A percentile compares a stretch with the other conserved stretches of the same genome.
Conservation (phyloP, 2,113 vertebrate genomes). For the Pedionomus torquatus region DNA sequence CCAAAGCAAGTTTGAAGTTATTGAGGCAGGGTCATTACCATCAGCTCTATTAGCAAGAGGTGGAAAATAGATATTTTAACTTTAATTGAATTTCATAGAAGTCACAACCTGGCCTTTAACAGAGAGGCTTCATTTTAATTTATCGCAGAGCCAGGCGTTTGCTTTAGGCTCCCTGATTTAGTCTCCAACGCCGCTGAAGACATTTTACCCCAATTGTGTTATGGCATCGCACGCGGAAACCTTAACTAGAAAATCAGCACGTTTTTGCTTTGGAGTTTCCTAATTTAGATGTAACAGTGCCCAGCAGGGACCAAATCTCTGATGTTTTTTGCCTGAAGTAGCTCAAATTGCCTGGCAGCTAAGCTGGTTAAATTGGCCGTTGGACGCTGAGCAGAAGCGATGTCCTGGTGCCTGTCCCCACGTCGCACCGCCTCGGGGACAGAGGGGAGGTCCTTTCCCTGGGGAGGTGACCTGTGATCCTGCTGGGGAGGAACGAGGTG, state of each 20-base stretch:
- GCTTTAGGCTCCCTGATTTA: neutral
- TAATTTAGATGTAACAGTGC: neutral
- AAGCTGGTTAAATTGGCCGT: neutral
- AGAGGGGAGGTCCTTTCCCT: neutral
- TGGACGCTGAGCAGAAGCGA: accelerated
- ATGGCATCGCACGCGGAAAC: neutral
- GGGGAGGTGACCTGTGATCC: neutral
- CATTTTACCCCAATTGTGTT: neutral
- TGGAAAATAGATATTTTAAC: constrained; percentile 62
- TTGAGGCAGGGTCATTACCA: constrained; percentile 28
- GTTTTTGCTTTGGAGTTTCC: neutral
- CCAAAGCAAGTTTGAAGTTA: constrained; percentile 27
- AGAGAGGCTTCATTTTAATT: constrained; percentile 23
- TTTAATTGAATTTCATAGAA: constrained; percentile 62
- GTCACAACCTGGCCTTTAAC: constrained; percentile 33
- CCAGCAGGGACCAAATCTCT: neutral
- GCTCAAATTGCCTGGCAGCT: neutral
- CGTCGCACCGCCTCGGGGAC: accelerated
- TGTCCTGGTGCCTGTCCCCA: neutral
- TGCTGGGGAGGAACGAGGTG: too few species aligned
- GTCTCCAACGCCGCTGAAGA: neutral
- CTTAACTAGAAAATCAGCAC: neutral
- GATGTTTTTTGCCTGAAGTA: neutral
- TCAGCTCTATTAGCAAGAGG: neutral
- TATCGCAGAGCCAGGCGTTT: neutral